Conservation (phyloP, 2,888 invertebrate genomes). For the Phymatocera aterrima region DNA sequence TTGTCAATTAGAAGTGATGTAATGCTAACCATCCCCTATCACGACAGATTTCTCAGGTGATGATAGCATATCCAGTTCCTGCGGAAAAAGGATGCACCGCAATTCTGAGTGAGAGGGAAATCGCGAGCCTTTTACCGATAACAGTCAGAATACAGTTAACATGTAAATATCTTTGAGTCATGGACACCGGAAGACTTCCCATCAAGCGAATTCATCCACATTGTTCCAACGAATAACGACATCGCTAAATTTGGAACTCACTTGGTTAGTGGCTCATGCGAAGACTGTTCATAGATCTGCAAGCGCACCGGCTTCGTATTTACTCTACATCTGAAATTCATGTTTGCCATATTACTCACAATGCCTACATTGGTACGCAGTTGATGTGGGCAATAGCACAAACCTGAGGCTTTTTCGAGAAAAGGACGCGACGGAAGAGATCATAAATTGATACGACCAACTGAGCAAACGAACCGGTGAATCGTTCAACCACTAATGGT, state of each 20-base stretch:
- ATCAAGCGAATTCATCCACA: not conserved
- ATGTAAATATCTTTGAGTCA: not conserved
- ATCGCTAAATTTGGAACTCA: not conserved
- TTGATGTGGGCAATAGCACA: not conserved
- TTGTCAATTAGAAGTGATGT: slow-evolving; percentile 14
- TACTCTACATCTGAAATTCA: not conserved
- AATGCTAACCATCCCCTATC: not conserved
- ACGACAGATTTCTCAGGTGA: not conserved
- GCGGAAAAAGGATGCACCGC: not conserved
- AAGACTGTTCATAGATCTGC: not conserved
- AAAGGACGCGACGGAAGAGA: not conserved
- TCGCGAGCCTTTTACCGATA: not conserved
- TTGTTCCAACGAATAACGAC: not conserved
- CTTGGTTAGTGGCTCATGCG: slow-evolving; percentile 11
- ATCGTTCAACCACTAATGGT: not conserved
- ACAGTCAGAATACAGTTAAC: not conserved
- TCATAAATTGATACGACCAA: not conserved
- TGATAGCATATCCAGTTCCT: not conserved
- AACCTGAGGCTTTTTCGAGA: not conserved
- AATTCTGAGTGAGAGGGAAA: not conserved
- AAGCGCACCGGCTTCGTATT: not conserved
- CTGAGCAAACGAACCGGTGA: not conserved
- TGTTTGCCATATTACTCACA: not conserved
- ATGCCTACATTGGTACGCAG: not conserved
- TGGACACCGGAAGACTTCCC: slow-evolving; percentile 22